These are phyloP conservation scores for Alviniconcha marisindica DNA, from an alignment of 1,140 invertebrate species.

Conservation along the genomic window DNA sequence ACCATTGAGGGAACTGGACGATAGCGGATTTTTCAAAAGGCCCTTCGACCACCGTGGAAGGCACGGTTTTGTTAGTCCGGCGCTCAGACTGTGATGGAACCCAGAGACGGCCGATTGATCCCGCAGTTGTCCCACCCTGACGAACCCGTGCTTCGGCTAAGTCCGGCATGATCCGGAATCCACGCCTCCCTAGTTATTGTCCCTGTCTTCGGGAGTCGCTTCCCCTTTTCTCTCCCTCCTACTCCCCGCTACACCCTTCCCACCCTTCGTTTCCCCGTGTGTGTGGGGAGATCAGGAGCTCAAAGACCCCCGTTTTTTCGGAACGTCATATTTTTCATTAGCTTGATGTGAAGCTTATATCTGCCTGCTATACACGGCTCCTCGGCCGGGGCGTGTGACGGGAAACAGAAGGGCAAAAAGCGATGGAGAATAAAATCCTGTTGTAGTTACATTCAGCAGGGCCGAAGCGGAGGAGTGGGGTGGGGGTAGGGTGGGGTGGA, in stretches of 20 bases:
- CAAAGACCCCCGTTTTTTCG: slow-evolving; percentile 2
- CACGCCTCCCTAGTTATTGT: neutral
- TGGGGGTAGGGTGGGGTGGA: too few species aligned
- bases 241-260: too few species aligned
- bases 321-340: slow-evolving; percentile 39
- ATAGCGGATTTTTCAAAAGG: neutral
- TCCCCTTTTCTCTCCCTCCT: neutral
- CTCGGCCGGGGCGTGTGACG: neutral
- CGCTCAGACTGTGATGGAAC: neutral
- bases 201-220: neutral
- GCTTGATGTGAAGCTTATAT: slow-evolving; percentile 38
- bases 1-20: neutral
- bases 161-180: slow-evolving; percentile 11
- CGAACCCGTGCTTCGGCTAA: neutral
- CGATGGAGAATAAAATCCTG: slow-evolving; percentile 6
- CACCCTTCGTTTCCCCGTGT: neutral
- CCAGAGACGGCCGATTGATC: neutral
- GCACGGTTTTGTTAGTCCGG: neutral
- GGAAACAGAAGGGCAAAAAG: slow-evolving; percentile 9
- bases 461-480: too few species aligned
- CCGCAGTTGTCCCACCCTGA: neutral
- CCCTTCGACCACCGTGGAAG: neutral
- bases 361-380: neutral
- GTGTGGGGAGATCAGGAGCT: neutral
- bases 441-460: slow-evolving; percentile 23